These are phyloP conservation scores for Xylota sylvarum DNA, from an alignment of 2,888 invertebrate species.

Conservation along the genomic window DNA sequence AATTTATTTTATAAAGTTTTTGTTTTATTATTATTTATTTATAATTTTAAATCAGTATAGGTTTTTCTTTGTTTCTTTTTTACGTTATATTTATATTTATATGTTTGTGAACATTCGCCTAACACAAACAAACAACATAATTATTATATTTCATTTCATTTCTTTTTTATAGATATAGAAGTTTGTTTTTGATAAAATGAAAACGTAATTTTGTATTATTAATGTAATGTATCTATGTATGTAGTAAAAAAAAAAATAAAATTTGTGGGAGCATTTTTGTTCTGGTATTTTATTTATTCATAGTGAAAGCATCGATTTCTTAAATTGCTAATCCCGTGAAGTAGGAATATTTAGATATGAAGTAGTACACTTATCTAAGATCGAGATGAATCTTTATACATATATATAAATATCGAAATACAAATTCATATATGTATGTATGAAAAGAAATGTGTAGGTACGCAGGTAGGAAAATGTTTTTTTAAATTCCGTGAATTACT, in stretches of 20 bases:
- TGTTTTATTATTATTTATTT: constrained; percentile 52
- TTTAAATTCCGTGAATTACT: too few relatives aligned
- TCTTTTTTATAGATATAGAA: constrained; percentile 13
- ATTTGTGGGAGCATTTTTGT: constrained; percentile 45
- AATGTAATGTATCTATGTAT: background rate
- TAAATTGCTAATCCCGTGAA: constrained; percentile 14
- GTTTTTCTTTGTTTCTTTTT: constrained; percentile 43
- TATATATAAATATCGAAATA: too few relatives aligned
- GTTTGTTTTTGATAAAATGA: constrained; percentile 12
- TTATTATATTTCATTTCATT: constrained; percentile 35
- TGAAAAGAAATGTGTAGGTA: too few relatives aligned
- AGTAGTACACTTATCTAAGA: background rate
- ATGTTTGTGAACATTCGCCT: constrained; percentile 45
- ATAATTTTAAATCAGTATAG: constrained; percentile 47
- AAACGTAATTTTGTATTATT: constrained; percentile 35
- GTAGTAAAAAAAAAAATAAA: constrained; percentile 12
- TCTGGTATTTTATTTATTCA: constrained; percentile 32
- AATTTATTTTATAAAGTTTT: constrained; percentile 57
- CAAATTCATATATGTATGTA: background rate
- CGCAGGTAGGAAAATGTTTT: too few relatives aligned
- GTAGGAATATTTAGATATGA: background rate
- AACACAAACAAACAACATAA: constrained; percentile 57
- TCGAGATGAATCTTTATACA: too few relatives aligned
- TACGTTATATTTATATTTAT: constrained; percentile 33
- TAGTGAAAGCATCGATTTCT: constrained; percentile 23